Percentiles rank a stretch among this genome's conserved stretches.
These are phyloP conservation scores for Drosophila yakuba DNA, from an alignment of 1,140 invertebrate species.

Conservation along the genomic window DNA sequence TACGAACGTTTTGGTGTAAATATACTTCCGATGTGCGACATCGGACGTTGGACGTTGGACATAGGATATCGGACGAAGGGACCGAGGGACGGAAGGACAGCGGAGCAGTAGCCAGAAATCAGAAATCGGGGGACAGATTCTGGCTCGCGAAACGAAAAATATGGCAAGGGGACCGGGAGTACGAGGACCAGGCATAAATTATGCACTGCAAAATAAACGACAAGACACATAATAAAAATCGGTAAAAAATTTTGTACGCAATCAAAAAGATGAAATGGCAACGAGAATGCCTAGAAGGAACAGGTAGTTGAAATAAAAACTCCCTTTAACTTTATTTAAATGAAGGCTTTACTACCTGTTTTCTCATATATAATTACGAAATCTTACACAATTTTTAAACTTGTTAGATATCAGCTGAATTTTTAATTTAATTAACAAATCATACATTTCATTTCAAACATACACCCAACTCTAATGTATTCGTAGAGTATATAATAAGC, in stretches of 20 bases:
- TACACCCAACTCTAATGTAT: background rate
- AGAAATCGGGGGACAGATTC: constrained; percentile 30
- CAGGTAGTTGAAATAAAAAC: constrained; percentile 10
- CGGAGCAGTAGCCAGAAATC: constrained; percentile 28
- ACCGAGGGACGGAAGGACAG: background rate
- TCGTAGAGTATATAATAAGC: constrained; percentile 30
- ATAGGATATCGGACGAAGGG: background rate
- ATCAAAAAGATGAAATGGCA: constrained; percentile 71
- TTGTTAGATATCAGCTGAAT: no score
- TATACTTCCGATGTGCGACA: constrained; percentile 72
- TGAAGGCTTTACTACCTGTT: no score
- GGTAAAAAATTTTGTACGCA: constrained; percentile 75
- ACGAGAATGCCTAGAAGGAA: constrained; percentile 16
- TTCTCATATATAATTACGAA: no score
- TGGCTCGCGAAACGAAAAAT: constrained; percentile 70
- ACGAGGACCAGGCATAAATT: constrained; percentile 63
- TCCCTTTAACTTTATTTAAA: background rate
- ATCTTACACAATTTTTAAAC: no score
- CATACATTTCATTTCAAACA: no score
- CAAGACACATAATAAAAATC: constrained; percentile 74
- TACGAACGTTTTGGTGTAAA: constrained; percentile 79
- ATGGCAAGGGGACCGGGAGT: constrained; percentile 48
- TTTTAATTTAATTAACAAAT: no score
- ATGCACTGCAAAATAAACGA: constrained; percentile 80
- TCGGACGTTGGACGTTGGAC: constrained; percentile 2